Evolutionary conservation across 2,888 invertebrate genomes (phyloP).

Genomic region (Dascillus cervinus): DNA sequence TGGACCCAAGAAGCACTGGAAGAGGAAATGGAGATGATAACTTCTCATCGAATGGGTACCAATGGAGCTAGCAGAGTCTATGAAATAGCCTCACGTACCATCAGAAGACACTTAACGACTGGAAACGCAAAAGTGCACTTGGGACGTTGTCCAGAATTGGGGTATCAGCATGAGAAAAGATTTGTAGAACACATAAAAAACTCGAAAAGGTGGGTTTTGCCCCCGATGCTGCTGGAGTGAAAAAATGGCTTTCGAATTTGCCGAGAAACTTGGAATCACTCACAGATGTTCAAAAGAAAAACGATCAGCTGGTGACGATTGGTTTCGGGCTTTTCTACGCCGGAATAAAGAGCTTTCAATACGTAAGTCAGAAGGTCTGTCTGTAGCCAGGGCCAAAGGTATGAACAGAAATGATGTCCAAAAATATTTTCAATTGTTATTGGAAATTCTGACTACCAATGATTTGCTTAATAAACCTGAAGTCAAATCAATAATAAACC

Average conservation of each 20-base stretch:
- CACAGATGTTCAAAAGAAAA: constrained; percentile 24
- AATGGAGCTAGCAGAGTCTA: constrained; percentile 1
- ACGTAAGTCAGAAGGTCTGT: constrained; percentile 26
- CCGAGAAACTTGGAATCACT: constrained; percentile 13
- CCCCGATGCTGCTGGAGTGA: no score
- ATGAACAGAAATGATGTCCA: constrained; percentile 20
- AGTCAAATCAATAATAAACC: constrained; percentile 13
- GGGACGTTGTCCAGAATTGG: no score
- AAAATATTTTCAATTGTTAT: constrained; percentile 11
- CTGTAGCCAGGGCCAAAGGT: constrained; percentile 21
- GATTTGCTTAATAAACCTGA: constrained; percentile 17
- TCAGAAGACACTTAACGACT: no score
- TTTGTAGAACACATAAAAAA: constrained; percentile 17
- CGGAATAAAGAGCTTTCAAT: constrained; percentile 16
- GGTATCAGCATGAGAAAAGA: constrained; percentile 12
- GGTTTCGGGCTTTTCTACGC: constrained; percentile 20
- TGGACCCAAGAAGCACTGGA: no score
- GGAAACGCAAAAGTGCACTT: no score
- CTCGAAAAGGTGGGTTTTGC: no score
- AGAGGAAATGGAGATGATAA: no score
- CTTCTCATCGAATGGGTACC: not conserved
- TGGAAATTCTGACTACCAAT: constrained; percentile 4
- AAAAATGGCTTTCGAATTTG: constrained; percentile 10
- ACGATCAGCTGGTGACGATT: constrained; percentile 22
- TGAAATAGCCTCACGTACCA: constrained; percentile 1